Percentiles rank a stretch among this genome's conserved stretches.
These are phyloP conservation scores for Minunthozetes semirufus DNA, from an alignment of 2,888 invertebrate genomes.

Conservation along the genomic window DNA sequence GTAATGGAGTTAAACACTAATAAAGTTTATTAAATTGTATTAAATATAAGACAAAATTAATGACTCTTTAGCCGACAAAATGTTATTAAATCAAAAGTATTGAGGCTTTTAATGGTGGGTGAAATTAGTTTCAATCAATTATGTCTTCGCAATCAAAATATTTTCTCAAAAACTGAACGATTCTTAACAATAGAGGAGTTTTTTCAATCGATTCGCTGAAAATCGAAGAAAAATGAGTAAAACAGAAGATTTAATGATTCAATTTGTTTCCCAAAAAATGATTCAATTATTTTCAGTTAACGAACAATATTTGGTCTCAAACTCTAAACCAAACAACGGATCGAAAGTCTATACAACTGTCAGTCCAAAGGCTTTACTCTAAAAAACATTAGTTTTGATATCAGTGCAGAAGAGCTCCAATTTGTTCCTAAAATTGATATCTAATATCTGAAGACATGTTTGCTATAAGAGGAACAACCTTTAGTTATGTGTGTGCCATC, in stretches of 20 bases:
- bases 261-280: not conserved
- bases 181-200: not conserved
- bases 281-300: not conserved
- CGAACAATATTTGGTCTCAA: no score
- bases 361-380: not conserved
- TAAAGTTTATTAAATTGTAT: not conserved
- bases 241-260: not conserved
- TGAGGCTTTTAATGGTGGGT: not conserved
- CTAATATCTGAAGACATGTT: not conserved
- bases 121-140: not conserved
- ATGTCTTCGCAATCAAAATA: not conserved
- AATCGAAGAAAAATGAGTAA: not conserved
- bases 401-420: not conserved
- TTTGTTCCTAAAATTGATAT: constrained; percentile 5
- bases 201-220: not conserved
- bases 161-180: not conserved
- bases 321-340: no score
- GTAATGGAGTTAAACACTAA: no score
- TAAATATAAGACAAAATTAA: not conserved
- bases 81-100: not conserved
- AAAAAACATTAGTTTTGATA: not conserved
- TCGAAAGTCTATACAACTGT: no score
- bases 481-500: no score
- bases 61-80: not conserved
- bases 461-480: no score